phyloP scores from a whole-genome alignment of 2,113 vertebrate genomes.

The Coracopsis vasa region DNA sequence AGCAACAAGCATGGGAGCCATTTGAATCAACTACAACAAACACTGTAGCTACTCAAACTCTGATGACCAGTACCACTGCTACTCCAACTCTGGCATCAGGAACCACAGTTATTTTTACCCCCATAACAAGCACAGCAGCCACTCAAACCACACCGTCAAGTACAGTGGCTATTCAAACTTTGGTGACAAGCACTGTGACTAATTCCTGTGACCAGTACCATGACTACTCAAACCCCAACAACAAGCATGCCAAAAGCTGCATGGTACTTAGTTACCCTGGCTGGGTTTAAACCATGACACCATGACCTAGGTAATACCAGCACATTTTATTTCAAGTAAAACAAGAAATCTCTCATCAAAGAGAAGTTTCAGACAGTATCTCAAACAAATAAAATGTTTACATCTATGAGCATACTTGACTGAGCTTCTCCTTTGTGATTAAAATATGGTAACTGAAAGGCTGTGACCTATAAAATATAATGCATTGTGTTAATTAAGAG shows the following conservation, averaged over 20 bases:
- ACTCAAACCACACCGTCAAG: neutral
- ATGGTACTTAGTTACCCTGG: neutral
- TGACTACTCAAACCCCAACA: neutral
- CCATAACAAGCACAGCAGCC: neutral
- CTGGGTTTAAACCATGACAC: no score
- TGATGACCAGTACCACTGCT: neutral
- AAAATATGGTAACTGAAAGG: neutral
- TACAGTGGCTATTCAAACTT: neutral
- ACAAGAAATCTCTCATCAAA: neutral
- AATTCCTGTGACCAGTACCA: neutral
- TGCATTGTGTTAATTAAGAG: neutral
- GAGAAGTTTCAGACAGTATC: neutral
- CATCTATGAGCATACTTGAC: neutral
- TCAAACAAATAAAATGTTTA: neutral
- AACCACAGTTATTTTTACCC: neutral
- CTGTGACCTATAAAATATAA: neutral
- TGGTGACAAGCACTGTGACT: neutral
- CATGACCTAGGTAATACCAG: neutral
- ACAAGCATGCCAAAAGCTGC: neutral
- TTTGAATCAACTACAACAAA: neutral
- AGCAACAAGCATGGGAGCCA: neutral
- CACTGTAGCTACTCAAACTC: neutral
- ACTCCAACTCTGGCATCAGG: neutral
- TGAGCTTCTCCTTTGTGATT: neutral
- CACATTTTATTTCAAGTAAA: neutral